Conservation (phyloP, 2,888 invertebrate species). For the Dastarcus helophoroides region DNA sequence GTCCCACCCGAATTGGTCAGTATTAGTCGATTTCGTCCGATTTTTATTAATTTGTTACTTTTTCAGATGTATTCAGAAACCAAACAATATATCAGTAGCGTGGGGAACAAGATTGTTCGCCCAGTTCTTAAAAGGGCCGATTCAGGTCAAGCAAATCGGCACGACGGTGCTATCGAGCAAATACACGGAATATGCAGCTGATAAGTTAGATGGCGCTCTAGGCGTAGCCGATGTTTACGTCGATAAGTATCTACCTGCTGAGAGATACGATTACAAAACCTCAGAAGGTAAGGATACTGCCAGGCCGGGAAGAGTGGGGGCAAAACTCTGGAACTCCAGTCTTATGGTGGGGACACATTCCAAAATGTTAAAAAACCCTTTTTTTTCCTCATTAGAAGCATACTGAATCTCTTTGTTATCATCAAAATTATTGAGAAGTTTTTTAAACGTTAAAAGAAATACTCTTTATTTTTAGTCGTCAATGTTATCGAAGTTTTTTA, state of each 20-base stretch:
- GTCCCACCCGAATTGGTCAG: slow-evolving; percentile 76
- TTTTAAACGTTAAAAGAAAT: too few relatives aligned
- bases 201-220: slow-evolving; percentile 62
- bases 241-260: slow-evolving; percentile 68
- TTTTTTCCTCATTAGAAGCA: too few relatives aligned
- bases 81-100: slow-evolving; percentile 56
- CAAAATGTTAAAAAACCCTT: too few relatives aligned
- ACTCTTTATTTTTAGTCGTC: too few relatives aligned
- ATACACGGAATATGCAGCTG: slow-evolving; percentile 62
- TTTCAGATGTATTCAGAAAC: slow-evolving; percentile 68
- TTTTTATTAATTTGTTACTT: background rate
- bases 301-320: too few relatives aligned
- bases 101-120: slow-evolving; percentile 44
- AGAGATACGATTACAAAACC: too few relatives aligned
- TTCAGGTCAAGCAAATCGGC: slow-evolving; percentile 70
- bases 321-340: too few relatives aligned
- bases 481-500: too few relatives aligned
- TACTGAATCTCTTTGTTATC: too few relatives aligned
- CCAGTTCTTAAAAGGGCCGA: slow-evolving; percentile 69
- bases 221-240: slow-evolving; percentile 71
- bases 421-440: too few relatives aligned
- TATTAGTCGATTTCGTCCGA: slow-evolving; percentile 8
- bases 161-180: slow-evolving; percentile 57
- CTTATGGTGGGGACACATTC: too few relatives aligned
- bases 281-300: too few relatives aligned